Evolutionary conservation across 2,113 vertebrate genomes (phyloP).

Genomic region (Chloropsis hardwickii): DNA sequence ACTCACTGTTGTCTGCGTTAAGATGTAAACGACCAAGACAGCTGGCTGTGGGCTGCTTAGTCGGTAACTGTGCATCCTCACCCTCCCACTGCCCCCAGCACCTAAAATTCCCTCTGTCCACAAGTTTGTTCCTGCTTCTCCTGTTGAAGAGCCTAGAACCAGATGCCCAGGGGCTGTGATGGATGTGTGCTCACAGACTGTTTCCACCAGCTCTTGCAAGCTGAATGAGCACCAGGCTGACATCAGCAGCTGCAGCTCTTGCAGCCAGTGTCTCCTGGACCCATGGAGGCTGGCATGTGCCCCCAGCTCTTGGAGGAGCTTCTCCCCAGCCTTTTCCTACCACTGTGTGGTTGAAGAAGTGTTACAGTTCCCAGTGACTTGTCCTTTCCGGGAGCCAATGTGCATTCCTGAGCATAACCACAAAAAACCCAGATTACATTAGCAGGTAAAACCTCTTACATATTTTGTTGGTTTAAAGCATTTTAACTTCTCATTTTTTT

Average conservation of each 20-base stretch:
- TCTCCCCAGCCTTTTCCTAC: background rate
- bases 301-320: background rate
- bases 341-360: background rate
- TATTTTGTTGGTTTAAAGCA: background rate
- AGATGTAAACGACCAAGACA: background rate
- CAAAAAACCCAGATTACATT: background rate
- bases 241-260: background rate
- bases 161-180: accelerated
- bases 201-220: background rate
- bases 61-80: background rate
- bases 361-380: background rate
- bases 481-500: background rate
- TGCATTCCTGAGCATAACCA: background rate
- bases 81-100: background rate
- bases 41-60: background rate
- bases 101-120: background rate
- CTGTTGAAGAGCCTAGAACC: background rate
- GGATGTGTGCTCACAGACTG: background rate
- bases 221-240: background rate
- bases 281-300: background rate
- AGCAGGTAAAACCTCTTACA: background rate
- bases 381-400: background rate
- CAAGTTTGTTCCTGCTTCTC: background rate
- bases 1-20: background rate
- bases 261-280: background rate